These are phyloP conservation scores for Clusia tigrina DNA, from an alignment of 2,888 invertebrate genomes.

Conservation along the genomic window DNA sequence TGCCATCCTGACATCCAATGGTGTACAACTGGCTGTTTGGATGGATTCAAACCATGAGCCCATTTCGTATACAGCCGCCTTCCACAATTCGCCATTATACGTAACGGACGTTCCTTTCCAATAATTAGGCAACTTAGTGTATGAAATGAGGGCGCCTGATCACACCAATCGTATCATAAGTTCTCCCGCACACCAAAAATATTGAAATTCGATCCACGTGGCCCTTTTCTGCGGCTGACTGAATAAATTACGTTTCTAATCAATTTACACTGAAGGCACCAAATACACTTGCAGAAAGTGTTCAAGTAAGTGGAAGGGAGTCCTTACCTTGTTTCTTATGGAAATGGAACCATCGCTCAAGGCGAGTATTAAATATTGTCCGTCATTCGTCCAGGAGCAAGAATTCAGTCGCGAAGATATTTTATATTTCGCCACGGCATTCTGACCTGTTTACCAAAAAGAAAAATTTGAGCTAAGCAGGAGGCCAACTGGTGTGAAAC, in stretches of 20 bases:
- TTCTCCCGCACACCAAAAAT: constrained; percentile 66
- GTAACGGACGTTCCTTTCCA: constrained; percentile 74
- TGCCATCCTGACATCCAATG: constrained; percentile 96
- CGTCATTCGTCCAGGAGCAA: constrained; percentile 96
- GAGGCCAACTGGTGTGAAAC: constrained; percentile 89
- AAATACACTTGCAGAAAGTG: too few species aligned
- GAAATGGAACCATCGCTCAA: constrained; percentile 88
- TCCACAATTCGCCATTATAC: constrained; percentile 86
- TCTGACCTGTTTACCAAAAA: constrained; percentile 95
- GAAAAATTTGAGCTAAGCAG: constrained; percentile 94
- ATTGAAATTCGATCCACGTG: constrained; percentile 82
- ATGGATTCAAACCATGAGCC: constrained; percentile 79
- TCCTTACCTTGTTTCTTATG: constrained; percentile 82
- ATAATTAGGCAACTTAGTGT: constrained; percentile 85
- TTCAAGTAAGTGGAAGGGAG: too few species aligned
- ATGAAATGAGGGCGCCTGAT: constrained; percentile 88
- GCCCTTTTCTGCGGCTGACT: constrained; percentile 89
- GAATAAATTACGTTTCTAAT: too few species aligned
- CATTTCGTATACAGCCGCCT: constrained; percentile 82
- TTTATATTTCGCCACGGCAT: constrained; percentile 94
- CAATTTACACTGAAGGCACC: not conserved
- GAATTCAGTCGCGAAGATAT: constrained; percentile 81
- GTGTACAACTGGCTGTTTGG: constrained; percentile 76
- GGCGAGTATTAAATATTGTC: constrained; percentile 90
- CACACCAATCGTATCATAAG: constrained; percentile 80